These are phyloP conservation scores for Allygus modestus DNA, from an alignment of 2,888 invertebrate species.

Conservation along the genomic window DNA sequence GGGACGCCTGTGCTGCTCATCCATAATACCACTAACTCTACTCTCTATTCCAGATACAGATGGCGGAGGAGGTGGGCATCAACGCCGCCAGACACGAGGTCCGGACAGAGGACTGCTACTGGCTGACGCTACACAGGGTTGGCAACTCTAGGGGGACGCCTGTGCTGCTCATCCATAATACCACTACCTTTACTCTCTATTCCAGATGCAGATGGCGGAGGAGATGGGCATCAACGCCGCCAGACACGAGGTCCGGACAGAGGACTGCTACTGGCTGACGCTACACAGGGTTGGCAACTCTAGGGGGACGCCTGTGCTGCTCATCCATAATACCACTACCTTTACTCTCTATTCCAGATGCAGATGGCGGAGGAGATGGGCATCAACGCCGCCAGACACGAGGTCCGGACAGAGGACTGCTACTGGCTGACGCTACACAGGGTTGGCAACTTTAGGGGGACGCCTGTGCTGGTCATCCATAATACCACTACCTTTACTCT, in stretches of 20 bases:
- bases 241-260: conserved; percentile 81
- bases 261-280: conserved; percentile 87
- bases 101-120: conserved; percentile 86
- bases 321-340: conserved; percentile 66
- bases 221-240: conserved; percentile 67
- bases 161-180: conserved; percentile 67
- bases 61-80: conserved; percentile 24
- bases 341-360: conserved; percentile 19
- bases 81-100: conserved; percentile 77
- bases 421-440: conserved; percentile 85
- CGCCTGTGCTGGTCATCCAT: conserved; percentile 68
- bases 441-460: conserved; percentile 49
- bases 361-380: conserved; percentile 40
- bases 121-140: conserved; percentile 81
- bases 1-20: conserved; percentile 69
- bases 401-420: conserved; percentile 84
- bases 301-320: conserved; percentile 68
- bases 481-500: not conserved
- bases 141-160: conserved; percentile 65
- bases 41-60: conserved; percentile 34
- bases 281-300: conserved; percentile 76
- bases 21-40: conserved; percentile 62
- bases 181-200: not conserved
- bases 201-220: conserved; percentile 43
- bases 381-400: conserved; percentile 75